These are phyloP conservation scores for Halcyon smyrnensis DNA, from an alignment of 2,797 vertebrate species.

Conservation along the genomic window DNA sequence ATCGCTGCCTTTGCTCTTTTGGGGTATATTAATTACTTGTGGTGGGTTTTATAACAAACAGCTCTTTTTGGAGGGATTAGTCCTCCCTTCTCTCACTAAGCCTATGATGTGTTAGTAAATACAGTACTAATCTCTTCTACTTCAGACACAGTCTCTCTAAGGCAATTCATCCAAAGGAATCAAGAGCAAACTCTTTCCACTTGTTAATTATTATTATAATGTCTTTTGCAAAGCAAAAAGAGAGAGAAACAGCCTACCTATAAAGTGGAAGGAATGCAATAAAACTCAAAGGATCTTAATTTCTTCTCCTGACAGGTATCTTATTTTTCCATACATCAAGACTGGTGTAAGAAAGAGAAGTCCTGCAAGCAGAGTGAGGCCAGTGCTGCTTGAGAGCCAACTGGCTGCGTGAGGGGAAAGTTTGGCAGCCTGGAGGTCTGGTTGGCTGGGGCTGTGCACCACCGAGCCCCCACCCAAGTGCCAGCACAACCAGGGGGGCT, in stretches of 20 bases:
- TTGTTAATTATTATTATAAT: not conserved
- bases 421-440: not conserved
- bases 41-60: conserved; percentile 44
- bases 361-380: not conserved
- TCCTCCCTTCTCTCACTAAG: not conserved
- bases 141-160: not conserved
- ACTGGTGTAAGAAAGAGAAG: not conserved
- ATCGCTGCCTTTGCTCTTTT: conserved; percentile 16
- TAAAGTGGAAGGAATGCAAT: not conserved
- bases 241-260: not conserved
- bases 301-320: conserved; percentile 23
- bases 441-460: not conserved
- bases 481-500: not conserved
- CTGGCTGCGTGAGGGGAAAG: not conserved
- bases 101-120: not conserved
- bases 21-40: conserved; percentile 46
- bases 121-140: not conserved
- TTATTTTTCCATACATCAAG: not conserved
- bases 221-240: not conserved
- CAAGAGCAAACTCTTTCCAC: not conserved
- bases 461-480: accelerated
- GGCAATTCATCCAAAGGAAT: not conserved
- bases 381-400: not conserved
- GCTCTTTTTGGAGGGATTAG: not conserved
- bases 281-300: not conserved